Base-by-base conservation (phyloP, 2,888 invertebrate genomes). In the Acronicta alni region DNA sequence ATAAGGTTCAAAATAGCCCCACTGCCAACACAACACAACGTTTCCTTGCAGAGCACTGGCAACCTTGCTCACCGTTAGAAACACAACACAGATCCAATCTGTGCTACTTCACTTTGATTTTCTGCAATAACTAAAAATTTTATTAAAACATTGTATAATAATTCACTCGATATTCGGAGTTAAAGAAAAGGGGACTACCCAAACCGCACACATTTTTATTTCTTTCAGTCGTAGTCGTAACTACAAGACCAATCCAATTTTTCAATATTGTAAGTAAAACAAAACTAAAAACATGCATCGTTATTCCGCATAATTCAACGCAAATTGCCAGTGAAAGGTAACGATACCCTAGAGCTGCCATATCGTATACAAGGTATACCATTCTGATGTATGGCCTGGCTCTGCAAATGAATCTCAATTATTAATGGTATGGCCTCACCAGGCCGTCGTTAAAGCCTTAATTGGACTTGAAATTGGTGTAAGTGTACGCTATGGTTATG, bases 331-430 rank as follows among this genome's bases (percentile, higher is more conserved):
- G 39, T 47, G 51, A 55, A 44, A 26, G 12, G 32, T 10, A 15
- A 66, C 38, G 38, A 32, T 42, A 15, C 56, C 9, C 48, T 8
- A 18, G 60, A 16, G 60, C 32, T 52, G 18, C 48, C 45, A n/a
- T 45, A 44, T 65, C 43, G 8, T 20, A 15, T 8, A 48, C 23
- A 41, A 48, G 48, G 47, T 51, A 32, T 20, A 46, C 18, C 18
- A 39, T 32, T 73, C 26, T 74, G 54, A 59, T 44, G 56, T 52
- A 45, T 41, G 59, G 32, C 32, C 23, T 32, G 26, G 44, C 56
- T 38, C 30, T 43, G 37, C 58, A 57, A 67, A 73, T 72, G 49
- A 58, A 67, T 48, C 64, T 67, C 49, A 54, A 57, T 64, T 64
- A 67, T 71, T 54, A 61, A 73, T 58, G 67, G 42, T 44, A 56